Base-by-base conservation (phyloP, 2,797 vertebrate species). In the Cryptoblepharus egeriae region DNA sequence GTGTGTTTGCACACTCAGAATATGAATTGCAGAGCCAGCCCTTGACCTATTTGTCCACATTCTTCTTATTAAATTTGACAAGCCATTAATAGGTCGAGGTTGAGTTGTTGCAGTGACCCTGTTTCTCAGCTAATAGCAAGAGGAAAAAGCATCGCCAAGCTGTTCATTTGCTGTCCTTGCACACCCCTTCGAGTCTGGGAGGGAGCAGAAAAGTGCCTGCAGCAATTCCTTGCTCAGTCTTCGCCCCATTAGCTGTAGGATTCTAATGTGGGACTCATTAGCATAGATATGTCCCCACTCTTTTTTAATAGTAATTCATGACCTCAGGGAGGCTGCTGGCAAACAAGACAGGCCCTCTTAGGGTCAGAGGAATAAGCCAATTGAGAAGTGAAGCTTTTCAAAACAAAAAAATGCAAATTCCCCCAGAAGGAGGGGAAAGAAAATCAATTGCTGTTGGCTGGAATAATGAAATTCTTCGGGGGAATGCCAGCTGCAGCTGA, bases 401-500 rank as follows among this genome's bases (percentile, higher is more conserved):
- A 39, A 67, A 16, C 13, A 15, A 52, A 52, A n/a, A 52, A 52
- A 52, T 52, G 15, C 49, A 52, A 52, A 75, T 49, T 73, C 60
- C 85, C 87, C 74, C 75, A 13, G 55, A 78, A 75, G 52, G 7
- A 13, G 16, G 15, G 0, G 1, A 0, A 3, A 1, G 0, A 1
- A 55, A 30, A 83, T 83, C 42, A 85, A 70, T 79, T 42, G 77
- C 90, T 89, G 85, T 65, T 1, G 9, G 80, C 65, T 0, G 1
- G 42, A 32, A 55, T 91, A 84, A 89, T 86, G 80, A 87, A 91
- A 90, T 77, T 84, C 77, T 80, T 84, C 0, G 0, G 63, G 81
- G 83, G 87, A 86, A 80, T 77, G 69, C 81, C 84, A 85, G 52
- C 32, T 75, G 58, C 87, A 89, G 89, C 76, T 72, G 81, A 80